Percentiles rank a stretch among this genome's conserved stretches.
These are phyloP conservation scores for Chlamydotis undulata DNA, from an alignment of 2,113 vertebrate genomes.

Conservation along the genomic window DNA sequence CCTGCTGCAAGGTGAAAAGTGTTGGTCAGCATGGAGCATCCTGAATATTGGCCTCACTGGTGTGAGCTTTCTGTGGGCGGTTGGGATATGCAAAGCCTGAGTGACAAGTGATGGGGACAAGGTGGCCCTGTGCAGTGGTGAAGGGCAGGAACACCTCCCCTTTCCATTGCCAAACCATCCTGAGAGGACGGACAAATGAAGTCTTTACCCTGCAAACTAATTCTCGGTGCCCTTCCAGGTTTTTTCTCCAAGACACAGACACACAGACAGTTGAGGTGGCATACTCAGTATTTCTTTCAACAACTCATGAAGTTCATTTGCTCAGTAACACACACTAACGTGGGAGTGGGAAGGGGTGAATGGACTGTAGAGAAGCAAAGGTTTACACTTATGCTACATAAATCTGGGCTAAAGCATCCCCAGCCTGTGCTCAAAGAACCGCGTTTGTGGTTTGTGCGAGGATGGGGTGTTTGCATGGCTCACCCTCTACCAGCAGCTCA, in stretches of 20 bases:
- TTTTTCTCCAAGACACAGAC: background rate
- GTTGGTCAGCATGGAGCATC: background rate
- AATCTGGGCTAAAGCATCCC: background rate
- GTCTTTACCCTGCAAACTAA: background rate
- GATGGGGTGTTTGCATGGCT: background rate
- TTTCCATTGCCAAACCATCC: background rate
- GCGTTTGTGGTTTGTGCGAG: rapidly evolving
- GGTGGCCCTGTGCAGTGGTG: too few relatives aligned
- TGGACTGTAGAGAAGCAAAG: background rate
- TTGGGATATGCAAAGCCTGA: background rate
- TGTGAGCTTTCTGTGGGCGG: background rate
- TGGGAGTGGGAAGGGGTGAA: background rate
- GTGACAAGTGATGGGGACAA: background rate
- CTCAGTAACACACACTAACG: background rate
- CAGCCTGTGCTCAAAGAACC: background rate
- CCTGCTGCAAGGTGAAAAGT: background rate
- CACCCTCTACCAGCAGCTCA: rapidly evolving
- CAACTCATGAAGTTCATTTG: background rate
- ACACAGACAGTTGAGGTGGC: background rate
- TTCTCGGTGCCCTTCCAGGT: background rate
- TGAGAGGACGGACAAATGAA: background rate
- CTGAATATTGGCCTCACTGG: background rate
- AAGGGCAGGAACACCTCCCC: background rate
- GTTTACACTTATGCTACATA: background rate
- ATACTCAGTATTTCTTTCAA: background rate